These are phyloP conservation scores for Anthrax anthrax DNA, from an alignment of 2,888 invertebrate species.

Conservation along the genomic window DNA sequence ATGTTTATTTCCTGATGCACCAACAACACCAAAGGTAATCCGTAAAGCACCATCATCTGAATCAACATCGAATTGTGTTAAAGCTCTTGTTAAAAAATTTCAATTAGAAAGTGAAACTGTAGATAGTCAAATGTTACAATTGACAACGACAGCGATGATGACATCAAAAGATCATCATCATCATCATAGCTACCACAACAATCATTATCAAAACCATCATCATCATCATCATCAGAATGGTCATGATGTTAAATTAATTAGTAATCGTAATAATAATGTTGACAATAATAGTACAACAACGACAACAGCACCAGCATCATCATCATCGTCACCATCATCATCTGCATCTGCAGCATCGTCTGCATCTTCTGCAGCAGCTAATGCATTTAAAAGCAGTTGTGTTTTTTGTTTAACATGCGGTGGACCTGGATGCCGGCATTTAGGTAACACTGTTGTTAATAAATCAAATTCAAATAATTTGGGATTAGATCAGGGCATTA, in stretches of 20 bases:
- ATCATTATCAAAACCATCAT: background rate
- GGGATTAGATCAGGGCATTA: constrained; percentile 34
- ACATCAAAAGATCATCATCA: constrained; percentile 12
- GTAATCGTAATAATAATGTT: constrained; percentile 1
- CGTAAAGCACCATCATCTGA: constrained; percentile 44
- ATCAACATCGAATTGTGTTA: constrained; percentile 36
- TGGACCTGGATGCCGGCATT: constrained; percentile 21
- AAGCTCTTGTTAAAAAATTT: constrained; percentile 34
- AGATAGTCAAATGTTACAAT: too few species aligned
- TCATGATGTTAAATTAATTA: constrained; percentile 2
- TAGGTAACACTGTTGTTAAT: constrained; percentile 17
- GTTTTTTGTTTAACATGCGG: constrained; percentile 21
- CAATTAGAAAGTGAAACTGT: constrained; percentile 22
- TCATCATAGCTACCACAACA: background rate
- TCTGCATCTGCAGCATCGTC: constrained; percentile 9
- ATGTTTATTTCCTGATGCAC: constrained; percentile 45
- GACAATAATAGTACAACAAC: constrained; percentile 4
- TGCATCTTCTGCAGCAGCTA: background rate
- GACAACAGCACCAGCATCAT: too few species aligned
- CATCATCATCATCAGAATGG: background rate
- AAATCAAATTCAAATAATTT: constrained; percentile 29
- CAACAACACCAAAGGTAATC: constrained; percentile 51
- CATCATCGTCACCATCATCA: constrained; percentile 9
- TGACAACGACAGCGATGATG: constrained; percentile 8
- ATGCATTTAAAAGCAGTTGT: constrained; percentile 17